A percentile compares a stretch with the other conserved stretches of the same genome.
Conservation (phyloP, 1,140 invertebrate genomes). For the Cydia amplana region DNA sequence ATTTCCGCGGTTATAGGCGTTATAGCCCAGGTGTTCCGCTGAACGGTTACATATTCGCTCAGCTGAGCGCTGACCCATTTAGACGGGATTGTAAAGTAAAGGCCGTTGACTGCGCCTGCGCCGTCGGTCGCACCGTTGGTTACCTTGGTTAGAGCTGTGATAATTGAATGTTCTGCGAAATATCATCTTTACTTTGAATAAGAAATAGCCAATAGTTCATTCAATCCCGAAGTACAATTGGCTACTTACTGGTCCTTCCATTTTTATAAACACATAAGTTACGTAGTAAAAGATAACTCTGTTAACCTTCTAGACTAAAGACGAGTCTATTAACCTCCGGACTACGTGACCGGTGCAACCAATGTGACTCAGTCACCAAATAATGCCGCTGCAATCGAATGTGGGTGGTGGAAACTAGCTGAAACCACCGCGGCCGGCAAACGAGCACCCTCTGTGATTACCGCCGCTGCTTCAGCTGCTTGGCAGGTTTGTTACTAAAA, state of each 20-base stretch:
- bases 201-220: too few relatives aligned
- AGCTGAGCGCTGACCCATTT: slow-evolving; percentile 18
- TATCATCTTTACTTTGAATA: too few relatives aligned
- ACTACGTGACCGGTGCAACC: slow-evolving; percentile 2
- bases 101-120: slow-evolving; percentile 10
- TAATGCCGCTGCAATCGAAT: slow-evolving; percentile 8
- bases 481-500: too few relatives aligned
- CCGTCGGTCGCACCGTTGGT: neutral
- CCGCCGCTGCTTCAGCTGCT: neutral
- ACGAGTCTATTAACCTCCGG: slow-evolving; percentile 1
- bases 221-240: too few relatives aligned
- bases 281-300: neutral
- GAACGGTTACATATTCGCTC: neutral
- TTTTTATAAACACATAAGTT: neutral
- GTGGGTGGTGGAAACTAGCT: slow-evolving; percentile 39
- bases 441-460: slow-evolving; percentile 5
- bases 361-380: slow-evolving; percentile 2
- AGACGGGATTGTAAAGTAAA: neutral
- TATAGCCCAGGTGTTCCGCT: neutral
- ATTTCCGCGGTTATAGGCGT: too few relatives aligned
- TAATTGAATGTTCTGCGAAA: neutral
- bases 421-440: slow-evolving; percentile 33
- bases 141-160: neutral
- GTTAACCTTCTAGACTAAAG: neutral
- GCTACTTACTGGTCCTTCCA: neutral